These are phyloP conservation scores for Agonopterix subpropinquella DNA, from an alignment of 2,888 invertebrate species.

Conservation along the genomic window DNA sequence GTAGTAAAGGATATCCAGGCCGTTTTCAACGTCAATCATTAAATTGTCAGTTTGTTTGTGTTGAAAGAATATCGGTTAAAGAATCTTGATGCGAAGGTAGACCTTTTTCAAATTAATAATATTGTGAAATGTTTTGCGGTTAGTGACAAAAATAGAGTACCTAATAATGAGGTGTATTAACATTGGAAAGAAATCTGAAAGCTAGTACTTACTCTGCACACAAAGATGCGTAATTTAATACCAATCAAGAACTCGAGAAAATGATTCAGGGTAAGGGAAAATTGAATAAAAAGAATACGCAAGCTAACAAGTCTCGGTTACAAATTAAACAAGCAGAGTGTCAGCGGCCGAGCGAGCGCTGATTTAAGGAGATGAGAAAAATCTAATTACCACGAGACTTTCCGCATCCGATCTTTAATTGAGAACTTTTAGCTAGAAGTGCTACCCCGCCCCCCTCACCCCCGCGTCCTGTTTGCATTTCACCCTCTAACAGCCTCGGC, in stretches of 20 bases:
- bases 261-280: slow-evolving; percentile 43
- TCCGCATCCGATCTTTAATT: slow-evolving; percentile 68
- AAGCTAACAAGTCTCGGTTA: slow-evolving; percentile 72
- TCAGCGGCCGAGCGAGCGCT: slow-evolving; percentile 47
- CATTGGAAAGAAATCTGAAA: too few species aligned
- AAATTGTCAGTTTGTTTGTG: too few species aligned
- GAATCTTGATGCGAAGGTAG: too few species aligned
- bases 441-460: slow-evolving; percentile 18
- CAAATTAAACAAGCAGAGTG: slow-evolving; percentile 70
- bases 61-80: too few species aligned
- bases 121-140: too few species aligned
- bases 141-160: too few species aligned
- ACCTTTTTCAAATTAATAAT: too few species aligned
- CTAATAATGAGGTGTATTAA: too few species aligned
- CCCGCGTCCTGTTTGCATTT: slow-evolving; percentile 54
- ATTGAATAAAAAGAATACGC: slow-evolving; percentile 61
- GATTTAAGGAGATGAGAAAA: slow-evolving; percentile 71
- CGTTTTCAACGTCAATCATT: too few species aligned
- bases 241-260: slow-evolving; percentile 45
- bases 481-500: slow-evolving; percentile 54
- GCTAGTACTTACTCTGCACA: background rate
- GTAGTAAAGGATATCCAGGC: too few species aligned
- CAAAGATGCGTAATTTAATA: slow-evolving; percentile 41
- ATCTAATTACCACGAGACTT: slow-evolving; percentile 69
- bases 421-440: slow-evolving; percentile 53